Evolutionary conservation across 2,888 invertebrate genomes (phyloP), one percentile per base, ranked within the genome.

Genomic region (Penaeus monodon): DNA sequence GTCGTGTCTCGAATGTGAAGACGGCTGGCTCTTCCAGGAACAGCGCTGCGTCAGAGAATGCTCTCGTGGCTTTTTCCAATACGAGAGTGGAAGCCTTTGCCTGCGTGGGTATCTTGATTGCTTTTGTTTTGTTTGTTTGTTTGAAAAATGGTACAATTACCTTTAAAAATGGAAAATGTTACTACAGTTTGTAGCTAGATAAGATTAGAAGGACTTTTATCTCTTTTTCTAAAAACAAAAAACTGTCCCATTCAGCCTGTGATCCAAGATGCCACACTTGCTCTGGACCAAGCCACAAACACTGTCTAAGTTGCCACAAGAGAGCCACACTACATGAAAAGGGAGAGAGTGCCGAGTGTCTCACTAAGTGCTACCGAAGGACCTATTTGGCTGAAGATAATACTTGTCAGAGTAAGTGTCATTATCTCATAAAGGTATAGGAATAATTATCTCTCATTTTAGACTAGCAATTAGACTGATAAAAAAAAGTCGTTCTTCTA

Each of bases 181-280:
- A 7, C 22, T 57, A 10, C 10, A 44, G 44, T 44, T 44, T 44
- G 44, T 44, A 44, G 17, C 57, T 57, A 57, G 20, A 20, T 57
- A 12, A 57, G 17, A 57, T 20, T 12, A 57, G 17, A 57, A 57
- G 17, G 17, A 57, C 57, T 57, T 6, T 57, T 57, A 10, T 57
- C 20, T 49, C 10, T 57, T 57, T 57, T 44, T 44, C 49, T 49
- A 1, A 57, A 57, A 57, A 57, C 14, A 57, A 57, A 57, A 57
- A 57, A 57, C 14, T 57, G 57, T 57, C 57, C 17, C 57, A 57
- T 57, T 20, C 84, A 88, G 88, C 66, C 14, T 90, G 90, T 85
- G 86, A 90, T 74, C 83, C 86, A 27, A 76, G 87, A 44, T 90
- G 90, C 77, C 12, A 33, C 10, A 86, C 88, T 24, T 90, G 90